These are phyloP conservation scores for Pipra filicauda DNA, from an alignment of 2,113 vertebrate species.

Conservation along the genomic window DNA sequence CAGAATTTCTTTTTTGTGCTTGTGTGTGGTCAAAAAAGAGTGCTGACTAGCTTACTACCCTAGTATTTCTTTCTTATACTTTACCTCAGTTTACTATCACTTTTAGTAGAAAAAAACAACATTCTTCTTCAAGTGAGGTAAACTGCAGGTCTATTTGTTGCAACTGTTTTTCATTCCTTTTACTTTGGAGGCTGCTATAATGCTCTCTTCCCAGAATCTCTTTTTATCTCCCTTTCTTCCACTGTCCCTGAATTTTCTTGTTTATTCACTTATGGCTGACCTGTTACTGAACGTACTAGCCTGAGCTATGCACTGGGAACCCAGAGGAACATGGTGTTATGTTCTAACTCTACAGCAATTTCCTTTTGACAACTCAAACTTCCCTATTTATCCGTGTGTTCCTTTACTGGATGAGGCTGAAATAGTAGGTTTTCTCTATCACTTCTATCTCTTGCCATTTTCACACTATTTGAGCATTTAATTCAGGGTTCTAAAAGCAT, in stretches of 20 bases:
- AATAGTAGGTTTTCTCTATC: not conserved
- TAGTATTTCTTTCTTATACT: not conserved
- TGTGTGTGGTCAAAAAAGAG: not conserved
- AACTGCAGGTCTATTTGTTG: not conserved
- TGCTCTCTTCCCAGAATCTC: not conserved
- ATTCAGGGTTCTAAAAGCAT: not conserved
- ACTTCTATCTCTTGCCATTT: not conserved
- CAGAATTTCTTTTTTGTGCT: not conserved
- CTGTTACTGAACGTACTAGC: not conserved
- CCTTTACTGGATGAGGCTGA: not conserved
- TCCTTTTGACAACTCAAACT: not conserved
- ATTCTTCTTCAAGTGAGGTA: not conserved
- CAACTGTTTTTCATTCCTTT: not conserved
- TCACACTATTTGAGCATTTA: not conserved
- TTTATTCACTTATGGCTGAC: not conserved
- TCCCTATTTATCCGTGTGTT: not conserved
- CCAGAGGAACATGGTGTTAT: not conserved
- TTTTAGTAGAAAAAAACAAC: not conserved
- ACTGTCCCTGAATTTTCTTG: not conserved
- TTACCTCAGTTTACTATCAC: not conserved
- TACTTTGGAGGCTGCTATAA: not conserved
- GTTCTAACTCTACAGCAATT: not conserved
- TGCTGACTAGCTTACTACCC: not conserved
- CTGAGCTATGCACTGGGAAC: not conserved
- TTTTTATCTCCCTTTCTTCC: not conserved